Base-by-base conservation (phyloP, 2,888 invertebrate species). In the Apodemia mormo region DNA sequence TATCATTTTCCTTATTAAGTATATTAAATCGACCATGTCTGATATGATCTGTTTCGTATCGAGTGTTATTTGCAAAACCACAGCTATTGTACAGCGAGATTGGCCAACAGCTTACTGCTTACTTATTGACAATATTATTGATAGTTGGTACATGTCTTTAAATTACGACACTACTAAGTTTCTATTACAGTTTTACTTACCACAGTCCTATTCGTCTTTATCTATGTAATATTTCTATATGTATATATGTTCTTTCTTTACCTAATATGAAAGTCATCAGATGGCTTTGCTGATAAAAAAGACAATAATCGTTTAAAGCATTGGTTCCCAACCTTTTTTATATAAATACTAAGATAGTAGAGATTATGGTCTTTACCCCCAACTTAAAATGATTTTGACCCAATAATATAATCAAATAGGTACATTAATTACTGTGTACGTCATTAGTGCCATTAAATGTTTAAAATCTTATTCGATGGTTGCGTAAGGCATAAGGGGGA, bases 31-130 rank as follows among this genome's bases (percentile, higher is more conserved):
- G 10, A 29, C 58, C 10, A 29, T 29, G 22, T 9, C 58, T 58
- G 58, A 58, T 58, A 58, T 58, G 30, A 58, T 58, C 58, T 58
- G 58, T 30, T 58, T 58, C 29, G 58, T 58, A 58, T 58, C 58
- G 58, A 58, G 30, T 58, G 58, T 58, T 58, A 58, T 58, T 58
- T 58, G 58, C 58, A 58, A 58, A 58, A 58, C 58, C 58, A 45
- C 12, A 45, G 58, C 58, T 12, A 58, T 58, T 58, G 58, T 58
- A 58, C 29, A 58, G 30, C 58, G 58, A 58, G 30, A 30, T 58
- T 58, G 58, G 30, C 30, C 10, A 58, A 58, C 30, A 58, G 9
- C 58, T 33, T 22, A 49, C 45, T 49, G 14, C 45, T 49, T 49
- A 49, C 45, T 49, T 49, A 58, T 58, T 33, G 58, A 58, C 58